Percentiles rank a stretch among this genome's conserved stretches.
Conservation (phyloP, 2,888 invertebrate species). For the Therioaphis trifolii region DNA sequence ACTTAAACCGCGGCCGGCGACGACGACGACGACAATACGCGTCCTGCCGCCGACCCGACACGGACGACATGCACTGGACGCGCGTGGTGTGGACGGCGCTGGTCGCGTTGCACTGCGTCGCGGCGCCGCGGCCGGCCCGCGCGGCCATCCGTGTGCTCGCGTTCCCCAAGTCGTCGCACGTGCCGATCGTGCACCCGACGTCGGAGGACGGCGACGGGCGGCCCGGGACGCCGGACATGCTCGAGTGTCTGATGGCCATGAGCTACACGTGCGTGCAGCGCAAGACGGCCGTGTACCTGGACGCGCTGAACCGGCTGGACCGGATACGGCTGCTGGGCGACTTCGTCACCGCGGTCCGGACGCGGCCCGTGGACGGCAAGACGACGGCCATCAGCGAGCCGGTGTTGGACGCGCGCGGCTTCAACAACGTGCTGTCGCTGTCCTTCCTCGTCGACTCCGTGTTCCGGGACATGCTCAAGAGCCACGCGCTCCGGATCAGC, state of each 20-base stretch:
- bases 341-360: constrained; percentile 69
- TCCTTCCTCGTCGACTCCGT: constrained; percentile 70
- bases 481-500: constrained; percentile 70
- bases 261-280: constrained; percentile 73
- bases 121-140: not conserved
- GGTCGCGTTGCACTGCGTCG: constrained; percentile 8
- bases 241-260: constrained; percentile 72
- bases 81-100: not conserved
- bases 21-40: too few relatives aligned
- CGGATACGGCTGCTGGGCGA: constrained; percentile 73
- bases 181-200: not conserved
- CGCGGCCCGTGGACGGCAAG: not conserved
- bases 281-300: constrained; percentile 73
- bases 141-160: constrained; percentile 42
- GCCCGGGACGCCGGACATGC: constrained; percentile 71
- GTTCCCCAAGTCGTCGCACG: constrained; percentile 19
- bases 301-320: constrained; percentile 71
- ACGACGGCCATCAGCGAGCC: constrained; percentile 31
- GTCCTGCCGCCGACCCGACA: not conserved
- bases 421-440: constrained; percentile 42
- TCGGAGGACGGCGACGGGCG: constrained; percentile 57
- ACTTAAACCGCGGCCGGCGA: too few relatives aligned
- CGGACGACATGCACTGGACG: not conserved
- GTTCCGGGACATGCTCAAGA: constrained; percentile 73
- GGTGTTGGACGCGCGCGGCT: constrained; percentile 43